Evolutionary conservation across 2,888 invertebrate species (phyloP).

Genomic region (Ryuthela nishihirai): DNA sequence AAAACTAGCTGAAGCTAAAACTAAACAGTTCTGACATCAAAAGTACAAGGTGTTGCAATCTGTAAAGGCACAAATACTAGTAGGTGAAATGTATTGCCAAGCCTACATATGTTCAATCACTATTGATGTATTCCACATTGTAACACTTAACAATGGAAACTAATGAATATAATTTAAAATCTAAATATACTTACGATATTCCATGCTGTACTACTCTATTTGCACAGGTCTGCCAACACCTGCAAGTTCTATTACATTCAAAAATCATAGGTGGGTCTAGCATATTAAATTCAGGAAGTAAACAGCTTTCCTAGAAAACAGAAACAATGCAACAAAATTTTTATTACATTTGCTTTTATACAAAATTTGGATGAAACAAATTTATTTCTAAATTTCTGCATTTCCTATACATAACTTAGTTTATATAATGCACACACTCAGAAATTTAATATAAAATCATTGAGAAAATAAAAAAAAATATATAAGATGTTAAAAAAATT

Average conservation of each 20-base stretch:
- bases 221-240: slow-evolving; percentile 77
- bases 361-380: background rate
- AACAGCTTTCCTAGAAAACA: slow-evolving; percentile 60
- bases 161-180: background rate
- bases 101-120: no score
- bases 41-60: background rate
- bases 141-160: background rate
- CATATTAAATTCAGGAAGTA: slow-evolving; percentile 69
- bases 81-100: background rate
- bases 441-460: background rate
- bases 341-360: no score
- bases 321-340: no score
- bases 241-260: slow-evolving; percentile 84
- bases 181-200: slow-evolving; percentile 53
- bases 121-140: no score
- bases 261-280: slow-evolving; percentile 83
- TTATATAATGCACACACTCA: background rate
- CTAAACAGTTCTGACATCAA: no score
- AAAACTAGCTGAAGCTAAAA: no score
- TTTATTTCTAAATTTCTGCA: background rate
- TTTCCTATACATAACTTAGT: background rate
- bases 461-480: background rate
- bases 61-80: background rate
- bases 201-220: slow-evolving; percentile 80
- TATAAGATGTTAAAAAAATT: no score